A percentile compares a stretch with the other conserved stretches of the same genome.
These are phyloP conservation scores for Plagodis dolabraria DNA, from an alignment of 2,888 invertebrate genomes.

Conservation along the genomic window DNA sequence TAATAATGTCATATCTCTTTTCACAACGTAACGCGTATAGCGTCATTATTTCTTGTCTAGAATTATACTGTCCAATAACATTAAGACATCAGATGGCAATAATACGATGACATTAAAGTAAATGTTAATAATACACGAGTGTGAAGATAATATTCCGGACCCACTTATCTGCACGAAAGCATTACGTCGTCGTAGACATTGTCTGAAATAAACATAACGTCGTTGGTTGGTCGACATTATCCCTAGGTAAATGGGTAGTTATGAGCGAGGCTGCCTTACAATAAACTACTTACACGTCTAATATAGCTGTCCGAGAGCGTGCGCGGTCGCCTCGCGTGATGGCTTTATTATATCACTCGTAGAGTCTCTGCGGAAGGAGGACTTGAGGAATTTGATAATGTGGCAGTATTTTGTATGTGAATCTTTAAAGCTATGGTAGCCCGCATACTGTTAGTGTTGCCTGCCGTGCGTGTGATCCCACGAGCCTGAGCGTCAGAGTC, in stretches of 20 bases:
- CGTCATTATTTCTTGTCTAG: background rate
- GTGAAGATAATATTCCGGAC: constrained; percentile 45
- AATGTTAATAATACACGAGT: constrained; percentile 38
- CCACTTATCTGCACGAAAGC: constrained; percentile 55
- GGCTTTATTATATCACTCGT: constrained; percentile 28
- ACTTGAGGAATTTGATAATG: too few species aligned
- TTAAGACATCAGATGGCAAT: constrained; percentile 7
- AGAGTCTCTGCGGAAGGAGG: constrained; percentile 1
- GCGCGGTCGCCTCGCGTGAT: constrained; percentile 51
- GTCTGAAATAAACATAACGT: constrained; percentile 74
- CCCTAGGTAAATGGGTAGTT: constrained; percentile 78
- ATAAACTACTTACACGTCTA: constrained; percentile 77
- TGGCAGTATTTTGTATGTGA: too few species aligned
- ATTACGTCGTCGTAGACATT: constrained; percentile 60
- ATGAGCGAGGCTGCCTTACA: constrained; percentile 72
- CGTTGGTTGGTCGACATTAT: constrained; percentile 73
- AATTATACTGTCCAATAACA: constrained; percentile 5
- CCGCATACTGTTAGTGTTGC: too few species aligned
- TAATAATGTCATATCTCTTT: too few species aligned
- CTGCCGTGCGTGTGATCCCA: too few species aligned
- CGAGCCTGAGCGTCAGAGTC: too few species aligned
- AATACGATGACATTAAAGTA: constrained; percentile 24
- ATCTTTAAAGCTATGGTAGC: too few species aligned
- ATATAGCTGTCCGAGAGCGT: constrained; percentile 60
- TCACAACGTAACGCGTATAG: too few species aligned